Evolutionary conservation across 2,113 vertebrate genomes (phyloP), one percentile per base, ranked within the genome.

Genomic region (Spea multiplicata): DNA sequence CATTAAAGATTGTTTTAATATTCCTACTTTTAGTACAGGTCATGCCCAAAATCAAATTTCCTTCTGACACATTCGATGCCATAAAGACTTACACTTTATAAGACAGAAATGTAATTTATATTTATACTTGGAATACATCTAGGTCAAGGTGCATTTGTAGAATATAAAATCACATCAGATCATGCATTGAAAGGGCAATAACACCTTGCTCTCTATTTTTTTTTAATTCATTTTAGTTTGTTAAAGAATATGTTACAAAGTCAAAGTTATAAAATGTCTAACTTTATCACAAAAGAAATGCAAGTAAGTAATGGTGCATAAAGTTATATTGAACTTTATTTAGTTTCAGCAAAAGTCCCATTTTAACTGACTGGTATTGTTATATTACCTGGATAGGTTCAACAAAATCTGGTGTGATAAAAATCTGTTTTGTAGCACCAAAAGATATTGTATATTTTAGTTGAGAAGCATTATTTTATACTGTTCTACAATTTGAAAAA

Each of bases 91-190:
- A 12, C 6, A 83, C 7, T 3, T 47, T 49, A 17, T 76, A 53
- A 81, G 62, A 83, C 65, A 80, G 44, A 46, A 73, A 75, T 61
- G 1, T 74, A 83, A 84, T 82, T 75, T 0, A 1, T 10, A 44
- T 67, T 76, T 61, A 74, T 81, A 10, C 16, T 65, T 74, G 49
- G 66, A 74, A 62, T 16, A 66, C 46, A 30, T 75, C 72, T 10
- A 66, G 5, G 0, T 71, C 47, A 66, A 59, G 14, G 53, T 47
- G 2, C 8, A 70, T 57, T 71, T 74, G 48, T 61, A 81, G 4
- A 17, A 59, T 68, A 59, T 4, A 64, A 81, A 82, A 82, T 3
- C 4, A 45, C 77, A 73, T 47, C 48, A 66, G 30, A 66, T 48
- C 13, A 49, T 13, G 14, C 8, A 61, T 8, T 13, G 13, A 61